Evolutionary conservation across 2,113 vertebrate genomes (phyloP), one percentile per base, ranked within the genome.

Genomic region (Oncorhynchus gorbuscha): DNA sequence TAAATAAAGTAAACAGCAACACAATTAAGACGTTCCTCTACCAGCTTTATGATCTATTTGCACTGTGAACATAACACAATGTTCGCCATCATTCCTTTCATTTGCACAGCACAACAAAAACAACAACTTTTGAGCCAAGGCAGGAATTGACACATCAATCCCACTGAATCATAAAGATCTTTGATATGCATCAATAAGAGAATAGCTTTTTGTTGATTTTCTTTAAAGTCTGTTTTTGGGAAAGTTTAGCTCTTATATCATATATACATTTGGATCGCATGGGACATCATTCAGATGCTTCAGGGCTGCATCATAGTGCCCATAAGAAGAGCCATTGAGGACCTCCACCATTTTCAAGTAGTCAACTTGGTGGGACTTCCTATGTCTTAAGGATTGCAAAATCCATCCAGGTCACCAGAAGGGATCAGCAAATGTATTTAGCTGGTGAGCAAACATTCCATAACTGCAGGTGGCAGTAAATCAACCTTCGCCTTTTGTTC

Each of bases 41-140:
- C n/a, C 49, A 87, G 83, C 79, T 78, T 91, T 89, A 91, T 91
- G 91, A 82, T 87, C 82, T 75, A 82, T 84, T 87, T 87, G 83
- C 80, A 86, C 26, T 78, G 71, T 79, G 69, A 81, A 76, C 80
- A 66, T 49, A 81, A 83, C 85, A 79, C 76, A 89, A 39, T 73
- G 24, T 79, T 82, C 35, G 83, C 72, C 30, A 64, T 76, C 75
- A 75, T 80, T 81, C 73, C 8, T 39, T 39, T 39, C 39, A 80
- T 80, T 84, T 85, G 51, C 80, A 85, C 70, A 80, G 88, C 78
- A 86, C 68, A 81, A 86, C 84, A 81, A 78, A 82, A 83, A 55
- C 61, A 73, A 71, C 5, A 24, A 24, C 32, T 7, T 1, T 1
- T 59, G 28, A n/a, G 18, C 55, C n/a, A 20, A 8, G 71, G 13